Base-by-base conservation (phyloP, 2,888 invertebrate species). In the Aphidoletes aphidimyza region DNA sequence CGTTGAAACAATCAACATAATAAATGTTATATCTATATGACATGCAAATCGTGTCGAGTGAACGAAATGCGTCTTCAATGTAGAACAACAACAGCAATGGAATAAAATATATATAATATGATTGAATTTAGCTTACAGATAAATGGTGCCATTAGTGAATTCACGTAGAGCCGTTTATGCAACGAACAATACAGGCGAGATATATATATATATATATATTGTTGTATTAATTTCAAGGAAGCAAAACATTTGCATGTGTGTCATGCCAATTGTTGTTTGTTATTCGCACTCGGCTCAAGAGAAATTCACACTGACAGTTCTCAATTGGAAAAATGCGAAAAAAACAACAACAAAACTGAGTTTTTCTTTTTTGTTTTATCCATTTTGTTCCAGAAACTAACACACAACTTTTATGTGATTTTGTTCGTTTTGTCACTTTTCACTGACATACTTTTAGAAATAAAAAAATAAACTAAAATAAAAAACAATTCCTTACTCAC, bases 241-340 rank as follows among this genome's bases (percentile, higher is more conserved):
- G n/a, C 9, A 30, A 14, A 54, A 54, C 22, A 69, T 34, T 69
- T 69, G 69, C 69, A 69, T 69, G 69, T 69, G 69, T 69, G 69
- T 30, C 69, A 69, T 69, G 69, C 69, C 69, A 69, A 30, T 14
- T 30, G 30, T 69, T 69, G 69, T 69, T 69, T 69, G 30, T 69
- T 69, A 69, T 69, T 69, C 69, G 69, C 69, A 69, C 69, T 69
- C 30, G 26, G 69, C 30, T 69, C 69, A 69, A 69, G 69, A 69
- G 34, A 69, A 69, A 69, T 69, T 30, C 26, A 30, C 69, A 69
- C 69, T 69, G 69, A 69, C 69, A 69, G 69, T 14, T 69, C 26
- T 9, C 69, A 69, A 69, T 69, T 69, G 69, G n/a, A 69, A 30
- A n/a, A 42, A 42, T 42, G 42, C 42, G 14, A 42, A n/a, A n/a